Evolutionary conservation across 2,797 vertebrate species (phyloP), one percentile per base, ranked within the genome.

Genomic region (Neoniphon sammara): DNA sequence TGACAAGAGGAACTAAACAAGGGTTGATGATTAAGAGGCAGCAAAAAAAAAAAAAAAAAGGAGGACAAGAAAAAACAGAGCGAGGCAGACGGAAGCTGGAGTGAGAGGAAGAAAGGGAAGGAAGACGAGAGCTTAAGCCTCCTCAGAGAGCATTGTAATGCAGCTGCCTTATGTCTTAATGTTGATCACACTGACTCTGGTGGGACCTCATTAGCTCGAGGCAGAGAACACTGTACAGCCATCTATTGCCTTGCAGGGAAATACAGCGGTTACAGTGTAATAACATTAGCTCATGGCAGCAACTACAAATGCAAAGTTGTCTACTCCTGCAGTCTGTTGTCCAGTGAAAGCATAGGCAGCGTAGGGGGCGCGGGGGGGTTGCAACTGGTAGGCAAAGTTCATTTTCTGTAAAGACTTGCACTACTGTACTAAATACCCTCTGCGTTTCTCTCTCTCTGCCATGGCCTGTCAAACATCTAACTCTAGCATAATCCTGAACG

Each of bases 121-220:
- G 66, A 55, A 61, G 80, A 61, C 10, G 42, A 81, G 80, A 72
- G 64, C 68, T 75, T 56, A 68, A 36, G 27, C 76, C 70, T 78
- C 89, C 84, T 81, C 58, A 0, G 87, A 86, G 89, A 88, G 66
- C 31, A 50, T 70, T 85, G 78, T 87, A 85, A 90, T 80, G 73
- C 86, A 80, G 83, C 85, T 82, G 85, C 82, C 80, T 87, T 86
- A 90, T 83, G 89, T 92, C 85, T 91, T 85, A 88, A 90, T 90
- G 90, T 82, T 88, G 86, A 89, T 87, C 87, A 80, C 58, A 39
- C 66, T 49, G 76, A 80, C 83, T 91, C 91, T 88, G 72, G 82
- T 83, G 91, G 90, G 90, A 92, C 73, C 91, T 93, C 87, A 92
- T 93, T 93, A 93, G 87, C 87, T 90, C 53, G 17, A 81, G 70